Percentiles rank a stretch among this genome's conserved stretches.
These are phyloP conservation scores for Macrochelys suwanniensis DNA, from an alignment of 2,797 vertebrate species.

Conservation along the genomic window DNA sequence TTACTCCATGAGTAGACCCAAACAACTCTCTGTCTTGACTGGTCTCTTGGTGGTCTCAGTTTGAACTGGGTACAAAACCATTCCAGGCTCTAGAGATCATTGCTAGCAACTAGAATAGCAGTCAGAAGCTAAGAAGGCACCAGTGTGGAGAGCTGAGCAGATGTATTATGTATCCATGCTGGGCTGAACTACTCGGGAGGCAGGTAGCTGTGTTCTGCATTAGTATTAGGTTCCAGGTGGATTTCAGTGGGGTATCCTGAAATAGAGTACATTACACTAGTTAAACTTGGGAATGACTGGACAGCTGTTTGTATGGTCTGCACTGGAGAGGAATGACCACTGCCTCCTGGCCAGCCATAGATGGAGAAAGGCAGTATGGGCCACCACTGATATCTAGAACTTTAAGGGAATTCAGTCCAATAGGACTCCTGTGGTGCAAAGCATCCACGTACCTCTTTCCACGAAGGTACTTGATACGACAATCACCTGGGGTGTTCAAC, in stretches of 20 bases:
- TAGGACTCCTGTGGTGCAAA: neutral
- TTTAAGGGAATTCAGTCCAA: neutral
- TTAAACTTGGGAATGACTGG: rapidly evolving
- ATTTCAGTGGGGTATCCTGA: neutral
- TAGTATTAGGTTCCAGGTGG: neutral
- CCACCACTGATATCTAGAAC: neutral
- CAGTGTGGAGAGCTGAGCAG: neutral
- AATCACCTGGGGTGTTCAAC: neutral
- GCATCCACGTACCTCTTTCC: neutral
- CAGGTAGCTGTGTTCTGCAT: neutral
- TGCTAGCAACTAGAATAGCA: neutral
- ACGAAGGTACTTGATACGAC: rapidly evolving
- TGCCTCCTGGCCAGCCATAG: neutral
- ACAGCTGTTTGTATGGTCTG: neutral
- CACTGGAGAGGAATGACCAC: rapidly evolving
- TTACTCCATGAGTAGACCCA: neutral
- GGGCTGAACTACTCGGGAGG: neutral
- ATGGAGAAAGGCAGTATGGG: neutral
- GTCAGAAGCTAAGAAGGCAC: neutral
- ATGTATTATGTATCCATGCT: neutral
- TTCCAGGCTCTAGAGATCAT: neutral
- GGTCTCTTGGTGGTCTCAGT: neutral
- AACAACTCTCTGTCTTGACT: neutral
- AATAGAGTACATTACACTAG: neutral
- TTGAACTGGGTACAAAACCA: neutral